phyloP scores from a whole-genome alignment of 2,888 invertebrate genomes.

The Campoplex nolae region DNA sequence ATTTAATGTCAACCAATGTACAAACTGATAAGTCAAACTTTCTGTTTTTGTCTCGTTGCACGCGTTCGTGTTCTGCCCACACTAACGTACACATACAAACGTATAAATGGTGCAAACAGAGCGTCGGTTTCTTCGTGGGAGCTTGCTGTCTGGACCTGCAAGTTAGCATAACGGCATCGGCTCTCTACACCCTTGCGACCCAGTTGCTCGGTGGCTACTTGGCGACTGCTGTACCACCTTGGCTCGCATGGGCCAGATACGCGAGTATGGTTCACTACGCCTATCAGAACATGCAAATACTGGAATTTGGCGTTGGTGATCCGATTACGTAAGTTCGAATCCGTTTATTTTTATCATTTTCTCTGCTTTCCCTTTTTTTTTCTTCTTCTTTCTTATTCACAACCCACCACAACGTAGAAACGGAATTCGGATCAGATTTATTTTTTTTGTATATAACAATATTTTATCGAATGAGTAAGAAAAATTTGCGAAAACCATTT shows the following conservation, averaged over 20 bases:
- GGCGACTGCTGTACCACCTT: conserved; percentile 90
- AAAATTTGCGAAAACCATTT: neutral
- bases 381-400: neutral
- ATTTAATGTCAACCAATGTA: conserved; percentile 32
- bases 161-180: conserved; percentile 91
- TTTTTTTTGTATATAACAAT: neutral
- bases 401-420: neutral
- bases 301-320: conserved; percentile 90
- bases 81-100: conserved; percentile 1
- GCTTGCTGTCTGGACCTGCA: conserved; percentile 92
- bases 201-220: conserved; percentile 91
- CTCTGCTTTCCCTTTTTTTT: neutral
- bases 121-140: conserved; percentile 92
- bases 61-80: conserved; percentile 37
- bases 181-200: conserved; percentile 91
- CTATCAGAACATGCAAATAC: conserved; percentile 92
- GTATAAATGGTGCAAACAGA: conserved; percentile 82
- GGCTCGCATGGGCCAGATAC: conserved; percentile 91
- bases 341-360: conserved; percentile 23
- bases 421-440: neutral
- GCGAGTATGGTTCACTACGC: conserved; percentile 92
- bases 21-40: conserved; percentile 45
- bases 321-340: conserved; percentile 87
- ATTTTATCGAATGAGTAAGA: neutral
- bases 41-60: conserved; percentile 46